Evolutionary conservation across 2,797 vertebrate genomes (phyloP).

Genomic region (Pterois miles): DNA sequence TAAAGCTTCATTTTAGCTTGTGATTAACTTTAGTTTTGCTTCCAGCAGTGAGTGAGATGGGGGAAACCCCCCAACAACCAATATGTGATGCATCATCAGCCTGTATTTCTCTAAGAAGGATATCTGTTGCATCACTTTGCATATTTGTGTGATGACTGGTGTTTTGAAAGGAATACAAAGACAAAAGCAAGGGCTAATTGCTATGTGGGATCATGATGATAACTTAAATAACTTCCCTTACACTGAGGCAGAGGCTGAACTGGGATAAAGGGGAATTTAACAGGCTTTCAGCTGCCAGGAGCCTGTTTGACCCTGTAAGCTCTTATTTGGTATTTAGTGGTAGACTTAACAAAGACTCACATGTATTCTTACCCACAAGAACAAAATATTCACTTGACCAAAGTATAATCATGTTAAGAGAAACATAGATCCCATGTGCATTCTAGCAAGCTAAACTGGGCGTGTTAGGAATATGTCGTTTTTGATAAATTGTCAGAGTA

Average conservation of each 20-base stretch:
- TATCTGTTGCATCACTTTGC: slow-evolving; percentile 73
- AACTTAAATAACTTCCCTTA: slow-evolving; percentile 37
- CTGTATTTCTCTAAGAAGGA: slow-evolving; percentile 54
- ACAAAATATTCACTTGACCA: slow-evolving; percentile 13
- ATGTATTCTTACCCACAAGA: slow-evolving; percentile 6
- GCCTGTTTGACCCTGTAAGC: slow-evolving; percentile 22
- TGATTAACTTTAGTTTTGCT: slow-evolving; percentile 46
- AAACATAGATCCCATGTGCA: slow-evolving; percentile 23
- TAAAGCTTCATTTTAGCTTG: slow-evolving; percentile 52
- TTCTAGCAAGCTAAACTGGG: slow-evolving; percentile 33
- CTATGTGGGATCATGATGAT: slow-evolving; percentile 54
- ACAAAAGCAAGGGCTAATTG: slow-evolving; percentile 47
- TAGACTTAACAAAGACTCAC: slow-evolving; percentile 6
- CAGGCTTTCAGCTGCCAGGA: slow-evolving; percentile 3
- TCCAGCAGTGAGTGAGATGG: slow-evolving; percentile 33
- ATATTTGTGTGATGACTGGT: slow-evolving; percentile 63
- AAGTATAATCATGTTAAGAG: slow-evolving; percentile 5
- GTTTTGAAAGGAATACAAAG: slow-evolving; percentile 47
- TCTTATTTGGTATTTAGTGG: slow-evolving; percentile 11
- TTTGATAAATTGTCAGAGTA: slow-evolving; percentile 39
- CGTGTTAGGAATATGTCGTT: slow-evolving; percentile 57
- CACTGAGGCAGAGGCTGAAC: slow-evolving; percentile 21
- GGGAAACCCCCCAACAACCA: slow-evolving; percentile 41
- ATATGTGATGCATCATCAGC: slow-evolving; percentile 40
- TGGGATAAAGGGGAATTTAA: slow-evolving; percentile 8